These are phyloP conservation scores for Leucozona laternaria DNA, from an alignment of 2,888 invertebrate species.

Conservation along the genomic window DNA sequence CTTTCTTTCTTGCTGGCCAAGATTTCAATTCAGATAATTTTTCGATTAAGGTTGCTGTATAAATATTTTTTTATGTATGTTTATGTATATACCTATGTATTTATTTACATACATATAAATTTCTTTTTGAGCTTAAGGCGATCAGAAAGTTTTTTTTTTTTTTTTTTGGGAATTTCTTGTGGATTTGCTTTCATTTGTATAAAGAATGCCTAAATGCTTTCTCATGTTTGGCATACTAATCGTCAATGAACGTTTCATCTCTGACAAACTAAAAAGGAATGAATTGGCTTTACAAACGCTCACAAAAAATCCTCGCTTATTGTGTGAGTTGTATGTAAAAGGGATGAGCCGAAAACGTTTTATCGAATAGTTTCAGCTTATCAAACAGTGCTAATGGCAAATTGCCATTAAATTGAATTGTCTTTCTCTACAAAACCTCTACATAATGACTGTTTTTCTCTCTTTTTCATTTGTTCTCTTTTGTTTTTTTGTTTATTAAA, in stretches of 20 bases:
- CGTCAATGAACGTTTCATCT: conserved; percentile 26
- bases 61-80: conserved; percentile 8
- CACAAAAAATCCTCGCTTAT: background rate
- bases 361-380: background rate
- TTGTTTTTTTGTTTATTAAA: background rate
- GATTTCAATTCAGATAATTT: conserved; percentile 72
- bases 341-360: background rate
- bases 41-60: conserved; percentile 67
- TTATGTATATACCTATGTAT: background rate
- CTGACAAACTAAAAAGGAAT: background rate
- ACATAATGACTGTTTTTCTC: background rate
- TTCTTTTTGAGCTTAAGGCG: conserved; percentile 24
- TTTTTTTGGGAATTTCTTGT: background rate
- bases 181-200: conserved; percentile 7
- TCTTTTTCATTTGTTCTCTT: background rate
- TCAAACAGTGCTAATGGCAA: background rate
- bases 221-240: conserved; percentile 68
- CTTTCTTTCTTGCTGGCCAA: background rate
- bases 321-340: background rate
- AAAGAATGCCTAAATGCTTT: conserved; percentile 51
- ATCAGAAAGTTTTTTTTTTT: conserved; percentile 19
- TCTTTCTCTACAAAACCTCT: background rate
- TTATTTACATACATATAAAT: background rate
- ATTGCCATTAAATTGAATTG: background rate
- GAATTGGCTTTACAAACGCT: background rate